Percentiles rank a stretch among this genome's conserved stretches.
phyloP scores from a whole-genome alignment of 2,888 invertebrate genomes.

The Ophioninae sp. region DNA sequence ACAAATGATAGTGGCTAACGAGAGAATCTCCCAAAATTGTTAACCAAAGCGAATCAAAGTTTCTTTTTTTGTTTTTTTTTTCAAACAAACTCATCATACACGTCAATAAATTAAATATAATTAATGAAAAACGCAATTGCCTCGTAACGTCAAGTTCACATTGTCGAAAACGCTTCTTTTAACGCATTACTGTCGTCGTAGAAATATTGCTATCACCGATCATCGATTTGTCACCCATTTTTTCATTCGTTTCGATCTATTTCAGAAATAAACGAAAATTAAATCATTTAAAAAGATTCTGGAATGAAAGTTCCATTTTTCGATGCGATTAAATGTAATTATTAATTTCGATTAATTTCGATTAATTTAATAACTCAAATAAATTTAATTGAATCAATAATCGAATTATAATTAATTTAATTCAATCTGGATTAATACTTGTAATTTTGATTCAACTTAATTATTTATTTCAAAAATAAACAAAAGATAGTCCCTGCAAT shows the following conservation, averaged over 20 bases:
- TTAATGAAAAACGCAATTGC: not conserved
- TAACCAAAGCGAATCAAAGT: not conserved
- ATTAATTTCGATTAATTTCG: too few relatives aligned
- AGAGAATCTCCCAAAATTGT: slow-evolving; percentile 4
- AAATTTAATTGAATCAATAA: too few relatives aligned
- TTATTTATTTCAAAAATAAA: too few relatives aligned
- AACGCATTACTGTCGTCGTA: slow-evolving; percentile 14
- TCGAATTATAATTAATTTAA: too few relatives aligned
- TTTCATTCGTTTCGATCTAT: not conserved
- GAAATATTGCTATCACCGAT: slow-evolving; percentile 13
- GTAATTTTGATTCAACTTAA: too few relatives aligned
- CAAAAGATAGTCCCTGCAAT: too few relatives aligned
- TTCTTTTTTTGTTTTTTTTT: not conserved
- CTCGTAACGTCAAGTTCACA: not conserved
- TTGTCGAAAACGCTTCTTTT: slow-evolving; percentile 12
- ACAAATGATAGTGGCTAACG: not conserved
- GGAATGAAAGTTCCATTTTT: too few relatives aligned
- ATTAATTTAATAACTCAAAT: too few relatives aligned
- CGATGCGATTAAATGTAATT: too few relatives aligned
- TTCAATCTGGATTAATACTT: too few relatives aligned
- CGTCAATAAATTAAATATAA: slow-evolving; percentile 1
- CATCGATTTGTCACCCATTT: not conserved
- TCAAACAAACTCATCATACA: not conserved
- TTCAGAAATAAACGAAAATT: not conserved
- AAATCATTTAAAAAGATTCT: too few relatives aligned